Base-by-base conservation (phyloP, 2,888 invertebrate species). In the Parascotia fuliginaria region DNA sequence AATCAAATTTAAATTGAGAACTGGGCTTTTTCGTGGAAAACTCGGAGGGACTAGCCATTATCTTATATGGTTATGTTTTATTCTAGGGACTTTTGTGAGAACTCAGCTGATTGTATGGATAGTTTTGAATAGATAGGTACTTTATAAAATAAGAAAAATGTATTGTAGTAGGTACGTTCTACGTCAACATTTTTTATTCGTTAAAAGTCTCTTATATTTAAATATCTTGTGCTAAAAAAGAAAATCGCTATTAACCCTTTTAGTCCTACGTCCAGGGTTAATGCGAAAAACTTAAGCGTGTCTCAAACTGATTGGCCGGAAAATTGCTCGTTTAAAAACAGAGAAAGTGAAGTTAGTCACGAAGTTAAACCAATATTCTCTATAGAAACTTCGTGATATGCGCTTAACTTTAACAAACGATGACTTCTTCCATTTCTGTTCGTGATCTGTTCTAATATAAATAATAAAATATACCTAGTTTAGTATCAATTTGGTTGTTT, bases 251-350 rank as follows among this genome's bases (percentile, higher is more conserved):
- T 3, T 24, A 24, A 24, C 24, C 24, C 7, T 9, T 24, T 24
- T 24, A 24, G 3, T 24, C 7, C 5, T 3, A 24, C 7, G 24
- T 24, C 24, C 7, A 24, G 24, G 24, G 28, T 11, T 46, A 29
- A 44, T 40, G 40, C 9, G 48, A 47, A 51, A 48, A 59, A 59
- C 38, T 59, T 46, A 55, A 51, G 41, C 48, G 33, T 11, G 41
- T 41, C 41, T 43, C 41, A 50, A 57, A 58, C 55, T 59, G 43
- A 62, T 52, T 46, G 43, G n/a, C 41, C 24, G 55, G 55, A 62
- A 63, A 63, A 63, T 63, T 52, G 48, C 43, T 49, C 41, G 41
- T 62, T 42, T 45, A 48, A 34, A 39, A 51, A 43, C 38, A 37
- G 44, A 38, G 38, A 51, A 59, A 55, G 44, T 62, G 33, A 47